phyloP scores from a whole-genome alignment of 2,113 vertebrate genomes.

The Quiscalus mexicanus region DNA sequence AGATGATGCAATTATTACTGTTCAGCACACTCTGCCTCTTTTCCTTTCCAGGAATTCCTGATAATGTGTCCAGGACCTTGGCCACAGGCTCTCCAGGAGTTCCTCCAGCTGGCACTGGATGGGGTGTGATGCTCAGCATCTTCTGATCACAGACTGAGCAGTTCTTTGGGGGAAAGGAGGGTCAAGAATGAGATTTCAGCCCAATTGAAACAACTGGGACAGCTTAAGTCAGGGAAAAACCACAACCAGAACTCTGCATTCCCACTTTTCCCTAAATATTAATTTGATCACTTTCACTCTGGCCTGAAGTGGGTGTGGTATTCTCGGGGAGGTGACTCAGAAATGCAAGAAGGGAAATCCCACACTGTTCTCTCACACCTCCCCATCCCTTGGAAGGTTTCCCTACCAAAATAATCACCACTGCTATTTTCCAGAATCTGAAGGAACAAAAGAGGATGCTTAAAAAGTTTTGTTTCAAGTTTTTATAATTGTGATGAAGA shows the following conservation, averaged over 20 bases:
- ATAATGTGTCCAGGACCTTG: accelerated
- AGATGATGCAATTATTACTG: background rate
- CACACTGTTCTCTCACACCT: background rate
- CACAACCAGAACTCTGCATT: background rate
- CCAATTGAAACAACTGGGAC: background rate
- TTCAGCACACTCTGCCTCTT: background rate
- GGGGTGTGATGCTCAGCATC: background rate
- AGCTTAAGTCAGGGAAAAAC: accelerated
- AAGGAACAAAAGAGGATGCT: background rate
- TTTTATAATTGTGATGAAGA: background rate
- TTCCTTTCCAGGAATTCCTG: background rate
- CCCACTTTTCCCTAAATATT: background rate
- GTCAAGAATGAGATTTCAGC: background rate
- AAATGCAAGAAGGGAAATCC: background rate
- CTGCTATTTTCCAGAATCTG: background rate
- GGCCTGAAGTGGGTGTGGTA: background rate
- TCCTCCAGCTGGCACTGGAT: constrained; percentile 4
- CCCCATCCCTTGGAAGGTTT: background rate
- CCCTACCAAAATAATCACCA: background rate
- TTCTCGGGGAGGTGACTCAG: background rate
- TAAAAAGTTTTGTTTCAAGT: background rate
- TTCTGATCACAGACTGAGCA: background rate
- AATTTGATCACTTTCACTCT: background rate
- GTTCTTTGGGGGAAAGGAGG: background rate
- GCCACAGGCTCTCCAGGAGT: background rate